Evolutionary conservation across 2,797 vertebrate species (phyloP).

Genomic region (Sebastes vulpes): DNA sequence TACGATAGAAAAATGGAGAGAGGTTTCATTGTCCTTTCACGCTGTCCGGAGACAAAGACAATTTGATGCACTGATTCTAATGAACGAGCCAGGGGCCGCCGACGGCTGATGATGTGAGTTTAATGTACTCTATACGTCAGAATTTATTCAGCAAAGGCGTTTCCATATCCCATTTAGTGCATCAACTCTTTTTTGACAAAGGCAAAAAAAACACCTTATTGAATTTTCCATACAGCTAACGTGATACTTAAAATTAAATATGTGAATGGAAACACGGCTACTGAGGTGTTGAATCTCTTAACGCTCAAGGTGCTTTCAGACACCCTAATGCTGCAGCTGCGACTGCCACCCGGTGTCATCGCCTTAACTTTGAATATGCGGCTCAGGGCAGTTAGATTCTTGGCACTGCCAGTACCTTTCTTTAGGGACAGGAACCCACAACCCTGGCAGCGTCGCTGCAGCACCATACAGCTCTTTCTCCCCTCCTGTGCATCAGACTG

Average conservation of each 20-base stretch:
- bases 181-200: background rate
- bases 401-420: background rate
- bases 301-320: too few species aligned
- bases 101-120: too few species aligned
- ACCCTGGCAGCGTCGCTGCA: background rate
- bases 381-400: background rate
- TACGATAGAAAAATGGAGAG: background rate
- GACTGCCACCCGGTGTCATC: too few species aligned
- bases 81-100: too few species aligned
- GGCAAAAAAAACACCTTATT: background rate
- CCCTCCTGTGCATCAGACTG: background rate
- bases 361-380: too few species aligned
- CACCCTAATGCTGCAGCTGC: too few species aligned
- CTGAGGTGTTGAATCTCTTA: too few species aligned
- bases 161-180: background rate
- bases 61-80: too few species aligned
- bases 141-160: too few species aligned
- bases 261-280: too few species aligned
- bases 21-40: background rate
- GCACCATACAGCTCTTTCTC: background rate
- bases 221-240: too few species aligned
- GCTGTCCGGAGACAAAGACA: background rate
- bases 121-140: accelerated
- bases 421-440: background rate
- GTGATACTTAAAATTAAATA: too few species aligned